Percentiles rank a stretch among this genome's conserved stretches.
phyloP scores from a whole-genome alignment of 2,888 invertebrate genomes.

The Eledone cirrhosa region DNA sequence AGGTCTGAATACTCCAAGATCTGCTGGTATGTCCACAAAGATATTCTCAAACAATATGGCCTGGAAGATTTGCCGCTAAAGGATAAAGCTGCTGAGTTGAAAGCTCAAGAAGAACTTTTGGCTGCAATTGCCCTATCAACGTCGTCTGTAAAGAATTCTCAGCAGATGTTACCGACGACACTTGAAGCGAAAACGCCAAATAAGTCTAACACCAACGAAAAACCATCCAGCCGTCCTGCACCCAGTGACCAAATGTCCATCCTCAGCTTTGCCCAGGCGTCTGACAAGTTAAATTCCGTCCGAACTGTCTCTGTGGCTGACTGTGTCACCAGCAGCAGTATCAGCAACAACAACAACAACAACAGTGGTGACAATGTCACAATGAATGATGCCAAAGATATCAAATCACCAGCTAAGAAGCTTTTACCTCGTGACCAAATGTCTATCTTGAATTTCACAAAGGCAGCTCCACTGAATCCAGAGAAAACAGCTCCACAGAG shows the following conservation, averaged over 20 bases:
- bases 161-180: too few relatives aligned
- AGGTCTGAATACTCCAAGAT: constrained; percentile 71
- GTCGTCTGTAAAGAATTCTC: neutral
- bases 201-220: neutral
- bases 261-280: constrained; percentile 17
- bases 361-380: neutral
- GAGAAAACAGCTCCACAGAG: too few relatives aligned
- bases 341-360: too few relatives aligned
- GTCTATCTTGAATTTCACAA: constrained; percentile 10
- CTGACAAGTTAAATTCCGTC: neutral
- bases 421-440: neutral
- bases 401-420: neutral
- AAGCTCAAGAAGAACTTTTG: neutral
- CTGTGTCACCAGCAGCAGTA: too few relatives aligned
- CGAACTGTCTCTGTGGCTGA: neutral
- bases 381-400: neutral
- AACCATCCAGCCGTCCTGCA: neutral
- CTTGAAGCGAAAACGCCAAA: neutral
- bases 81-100: neutral
- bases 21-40: constrained; percentile 76
- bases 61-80: constrained; percentile 68
- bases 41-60: constrained; percentile 71
- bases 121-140: neutral
- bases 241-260: constrained; percentile 19
- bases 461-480: neutral